Evolutionary conservation across 92 coral and sea anemone genomes (phyloP).

Genomic region (Zoanthus sansibaricus): DNA sequence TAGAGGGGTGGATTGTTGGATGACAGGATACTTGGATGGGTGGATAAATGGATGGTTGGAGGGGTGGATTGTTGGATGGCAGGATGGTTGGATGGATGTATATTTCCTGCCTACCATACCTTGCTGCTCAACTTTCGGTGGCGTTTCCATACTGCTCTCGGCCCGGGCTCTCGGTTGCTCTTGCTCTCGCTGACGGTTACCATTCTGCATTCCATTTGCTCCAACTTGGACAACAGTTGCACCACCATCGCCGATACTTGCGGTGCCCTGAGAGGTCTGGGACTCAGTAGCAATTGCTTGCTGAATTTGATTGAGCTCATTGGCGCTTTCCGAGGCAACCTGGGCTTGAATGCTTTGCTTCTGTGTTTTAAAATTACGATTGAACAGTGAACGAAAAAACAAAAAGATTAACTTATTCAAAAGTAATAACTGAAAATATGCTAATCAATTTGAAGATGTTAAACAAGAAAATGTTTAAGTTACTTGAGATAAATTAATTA

Average conservation of each 20-base stretch:
- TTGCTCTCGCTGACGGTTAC: constrained; percentile 15
- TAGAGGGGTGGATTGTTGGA: too few relatives aligned
- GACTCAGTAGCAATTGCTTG: constrained; percentile 97
- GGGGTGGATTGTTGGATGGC: too few relatives aligned
- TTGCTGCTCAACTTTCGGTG: constrained; percentile 9
- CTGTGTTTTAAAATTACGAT: constrained; percentile 31
- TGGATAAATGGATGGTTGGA: too few relatives aligned
- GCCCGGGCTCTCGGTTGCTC: constrained; percentile 56
- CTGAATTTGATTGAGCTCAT: constrained; percentile 94
- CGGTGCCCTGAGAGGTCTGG: constrained; percentile 94
- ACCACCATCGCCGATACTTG: constrained; percentile 84
- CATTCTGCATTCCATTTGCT: constrained; percentile 27
- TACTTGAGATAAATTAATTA: too few relatives aligned
- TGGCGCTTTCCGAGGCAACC: constrained; percentile 99
- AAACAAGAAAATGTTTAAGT: too few relatives aligned
- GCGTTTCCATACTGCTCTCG: constrained; percentile 32
- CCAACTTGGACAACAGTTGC: constrained; percentile 85
- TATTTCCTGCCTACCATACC: background rate
- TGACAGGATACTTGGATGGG: too few relatives aligned
- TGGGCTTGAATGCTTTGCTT: constrained; percentile 97
- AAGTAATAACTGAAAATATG: too few relatives aligned
- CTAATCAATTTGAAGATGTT: too few relatives aligned
- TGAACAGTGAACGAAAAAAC: too few relatives aligned
- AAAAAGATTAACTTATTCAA: too few relatives aligned
- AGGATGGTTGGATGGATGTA: too few relatives aligned